Base-by-base conservation (phyloP, 2,888 invertebrate genomes). In the Brachycybe producta region DNA sequence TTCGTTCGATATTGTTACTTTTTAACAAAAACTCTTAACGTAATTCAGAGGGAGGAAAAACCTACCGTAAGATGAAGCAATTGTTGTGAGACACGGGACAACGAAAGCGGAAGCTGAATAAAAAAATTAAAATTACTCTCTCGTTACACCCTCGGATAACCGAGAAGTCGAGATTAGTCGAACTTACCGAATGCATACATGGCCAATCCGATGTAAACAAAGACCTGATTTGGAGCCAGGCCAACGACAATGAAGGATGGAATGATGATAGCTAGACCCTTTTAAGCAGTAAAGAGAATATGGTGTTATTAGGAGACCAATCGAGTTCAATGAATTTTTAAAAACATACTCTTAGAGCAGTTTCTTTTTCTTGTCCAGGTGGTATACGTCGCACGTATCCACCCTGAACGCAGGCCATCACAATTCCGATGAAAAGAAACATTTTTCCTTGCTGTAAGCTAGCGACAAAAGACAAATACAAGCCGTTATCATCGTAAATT, bases 391-490 rank as follows among this genome's bases (percentile, higher is more conserved):
- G 75, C 0, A 91, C 87, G 62, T 84, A 87, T 2, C 82, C 80
- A 36, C 94, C 67, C 73, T 94, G 92, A 48, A 91, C 73, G 39
- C 82, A 58, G 15, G 91, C 84, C 97, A 98, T 98, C 52, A 84
- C 77, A 38, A 87, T 59, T 69, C 95, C 97, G 61, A 92, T 86
- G 49, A 82, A 82, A 60, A 94, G 77, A 67, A 95, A 98, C 88
- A 98, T 92, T 75, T 84, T 87, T 5, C 97, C 97, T 70, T 98
- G 97, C 67, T 94, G 85, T 83, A 92, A 86, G 40, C 92, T 87
- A 49, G 49, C 66, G 64, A 27, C 19, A 8, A 56, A 13, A 17
- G 5, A 44, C 45, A 38, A 30, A 43, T 45, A 39, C 28, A 53
- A 39, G 7, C 15, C 26, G n/a, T 36, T 39, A 27, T 24, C 19